A percentile compares a stretch with the other conserved stretches of the same genome.
phyloP scores from a whole-genome alignment of 2,797 vertebrate species.

The Gadopsis bispinosus region DNA sequence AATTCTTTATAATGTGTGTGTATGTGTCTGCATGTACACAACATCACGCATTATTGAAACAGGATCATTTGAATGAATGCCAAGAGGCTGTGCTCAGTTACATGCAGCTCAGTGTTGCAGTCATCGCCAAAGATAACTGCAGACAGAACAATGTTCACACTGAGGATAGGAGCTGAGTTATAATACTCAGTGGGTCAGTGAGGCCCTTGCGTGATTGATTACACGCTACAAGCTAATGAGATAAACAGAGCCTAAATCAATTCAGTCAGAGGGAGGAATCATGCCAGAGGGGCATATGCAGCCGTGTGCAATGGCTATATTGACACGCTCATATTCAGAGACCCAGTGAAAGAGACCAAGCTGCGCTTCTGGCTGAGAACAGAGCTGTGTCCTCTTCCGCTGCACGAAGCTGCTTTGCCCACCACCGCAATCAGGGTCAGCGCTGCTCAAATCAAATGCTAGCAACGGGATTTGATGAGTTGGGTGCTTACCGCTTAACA shows the following conservation, averaged over 20 bases:
- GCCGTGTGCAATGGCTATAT: slow-evolving; percentile 72
- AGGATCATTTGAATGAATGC: slow-evolving; percentile 62
- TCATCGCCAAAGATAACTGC: slow-evolving; percentile 58
- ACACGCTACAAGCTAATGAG: slow-evolving; percentile 83
- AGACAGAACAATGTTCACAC: slow-evolving; percentile 62
- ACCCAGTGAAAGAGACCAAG: slow-evolving; percentile 52
- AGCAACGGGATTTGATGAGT: slow-evolving; percentile 64
- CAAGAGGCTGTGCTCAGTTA: slow-evolving; percentile 39
- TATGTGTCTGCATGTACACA: slow-evolving; percentile 29
- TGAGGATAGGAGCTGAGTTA: slow-evolving; percentile 59
- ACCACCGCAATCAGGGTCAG: slow-evolving; percentile 69
- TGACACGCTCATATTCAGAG: slow-evolving; percentile 75
- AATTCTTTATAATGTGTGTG: slow-evolving; percentile 15
- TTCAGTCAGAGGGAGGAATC: slow-evolving; percentile 74
- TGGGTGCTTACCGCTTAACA: slow-evolving; percentile 50
- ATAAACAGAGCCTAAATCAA: slow-evolving; percentile 84
- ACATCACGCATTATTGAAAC: slow-evolving; percentile 53
- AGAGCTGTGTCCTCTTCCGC: slow-evolving; percentile 50
- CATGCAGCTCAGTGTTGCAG: slow-evolving; percentile 48
- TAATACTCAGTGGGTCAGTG: slow-evolving; percentile 68
- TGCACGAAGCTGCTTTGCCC: slow-evolving; percentile 58
- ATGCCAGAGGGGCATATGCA: slow-evolving; percentile 77
- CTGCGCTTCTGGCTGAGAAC: slow-evolving; percentile 60
- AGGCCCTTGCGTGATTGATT: slow-evolving; percentile 85
- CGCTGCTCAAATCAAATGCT: slow-evolving; percentile 62